Evolutionary conservation across 2,113 vertebrate species (phyloP), one percentile per base, ranked within the genome.

Genomic region (Reinhardtius hippoglossoides): DNA sequence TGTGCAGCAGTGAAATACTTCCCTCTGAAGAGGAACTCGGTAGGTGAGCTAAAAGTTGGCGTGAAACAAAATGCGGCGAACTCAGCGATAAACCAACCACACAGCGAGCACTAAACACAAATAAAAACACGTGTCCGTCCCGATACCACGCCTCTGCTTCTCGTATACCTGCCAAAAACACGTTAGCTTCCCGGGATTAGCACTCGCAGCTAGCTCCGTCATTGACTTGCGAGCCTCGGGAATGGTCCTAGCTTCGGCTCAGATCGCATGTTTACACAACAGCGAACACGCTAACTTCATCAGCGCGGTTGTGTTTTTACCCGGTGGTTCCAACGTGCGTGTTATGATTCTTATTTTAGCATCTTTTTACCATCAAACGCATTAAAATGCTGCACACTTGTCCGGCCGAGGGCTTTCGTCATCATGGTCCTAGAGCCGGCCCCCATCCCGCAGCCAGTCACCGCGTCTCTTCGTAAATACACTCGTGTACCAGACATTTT

Each of bases 371-470:
- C 18, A 44, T 52, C 61, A 74, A 52, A 76, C 76, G 62, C 20
- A 71, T 78, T 88, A 66, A 46, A 61, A 68, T 58, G 80, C 67
- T 66, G 76, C 83, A 86, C 83, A 78, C 81, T 87, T 79, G 78
- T 65, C 76, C 78, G 20, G 63, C 71, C 24, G 42, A 71, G 16
- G 74, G 78, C 75, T 82, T 23, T 86, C 91, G 88, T 94, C 93
- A 91, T 90, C 93, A 86, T 88, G 94, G 94, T 95, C 94, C 94
- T 95, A 95, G 83, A 85, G 94, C 93, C 93, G 84, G 42, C 89
- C 69, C 16, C 0, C 54, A 21, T 31, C 35, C 20, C 9, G 37
- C 64, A 79, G 37, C 79, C 82, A 81, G 76, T 81, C 81, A 21
- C 52, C 20, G 75, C 18, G 54, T 65, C 67, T 65, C 21, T 54